phyloP scores from a whole-genome alignment of 2,888 invertebrate species.

The Corbicula japonica region DNA sequence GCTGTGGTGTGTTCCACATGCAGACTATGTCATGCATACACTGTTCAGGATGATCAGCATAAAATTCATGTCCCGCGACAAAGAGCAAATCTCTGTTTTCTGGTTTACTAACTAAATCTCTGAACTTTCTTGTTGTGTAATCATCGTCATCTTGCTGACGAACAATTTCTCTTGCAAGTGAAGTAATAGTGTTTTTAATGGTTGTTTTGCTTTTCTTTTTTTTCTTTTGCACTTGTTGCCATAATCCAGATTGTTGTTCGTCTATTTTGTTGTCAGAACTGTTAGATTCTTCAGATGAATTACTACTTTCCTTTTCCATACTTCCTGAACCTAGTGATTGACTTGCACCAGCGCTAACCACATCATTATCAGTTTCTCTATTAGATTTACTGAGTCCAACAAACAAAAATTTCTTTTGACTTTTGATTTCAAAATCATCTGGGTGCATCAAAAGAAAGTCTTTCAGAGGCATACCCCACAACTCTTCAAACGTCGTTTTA shows the following conservation, averaged over 20 bases:
- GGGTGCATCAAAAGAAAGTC: slow-evolving; percentile 7
- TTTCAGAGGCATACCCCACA: slow-evolving; percentile 8
- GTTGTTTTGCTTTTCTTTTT: not conserved
- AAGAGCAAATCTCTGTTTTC: slow-evolving; percentile 42
- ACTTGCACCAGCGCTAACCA: too few relatives aligned
- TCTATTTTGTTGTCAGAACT: not conserved
- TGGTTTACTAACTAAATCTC: slow-evolving; percentile 29
- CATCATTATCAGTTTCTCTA: too few relatives aligned
- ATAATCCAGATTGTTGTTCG: too few relatives aligned
- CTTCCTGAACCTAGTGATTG: too few relatives aligned
- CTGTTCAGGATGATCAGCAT: slow-evolving; percentile 27
- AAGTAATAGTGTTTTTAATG: too few relatives aligned
- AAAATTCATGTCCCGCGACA: slow-evolving; percentile 31
- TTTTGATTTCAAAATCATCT: not conserved
- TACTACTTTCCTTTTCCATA: too few relatives aligned
- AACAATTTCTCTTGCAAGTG: slow-evolving; percentile 19
- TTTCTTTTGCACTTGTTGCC: slow-evolving; percentile 3
- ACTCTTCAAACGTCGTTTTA: slow-evolving; percentile 8
- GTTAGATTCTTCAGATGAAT: too few relatives aligned
- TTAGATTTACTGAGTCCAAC: too few relatives aligned
- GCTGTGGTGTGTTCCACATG: slow-evolving; percentile 69
- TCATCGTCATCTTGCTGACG: not conserved
- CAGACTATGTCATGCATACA: slow-evolving; percentile 57
- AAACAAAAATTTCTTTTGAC: not conserved
- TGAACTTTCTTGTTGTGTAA: not conserved